Conservation (phyloP, 2,113 vertebrate genomes). For the Anolis carolinensis region DNA sequence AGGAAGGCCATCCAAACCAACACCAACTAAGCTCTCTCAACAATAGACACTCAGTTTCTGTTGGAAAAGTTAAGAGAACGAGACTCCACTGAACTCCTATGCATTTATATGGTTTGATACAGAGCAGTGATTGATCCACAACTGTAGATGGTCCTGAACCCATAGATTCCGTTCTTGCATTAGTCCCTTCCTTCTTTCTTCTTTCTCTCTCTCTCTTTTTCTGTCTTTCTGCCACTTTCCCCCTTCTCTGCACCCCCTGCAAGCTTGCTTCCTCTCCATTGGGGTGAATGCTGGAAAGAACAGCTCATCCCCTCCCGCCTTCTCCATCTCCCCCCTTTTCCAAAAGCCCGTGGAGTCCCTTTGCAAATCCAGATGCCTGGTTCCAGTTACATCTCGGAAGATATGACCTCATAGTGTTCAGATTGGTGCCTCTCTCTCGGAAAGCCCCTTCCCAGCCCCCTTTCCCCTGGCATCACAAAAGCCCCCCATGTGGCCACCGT, state of each 20-base stretch:
- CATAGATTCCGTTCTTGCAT: too few species aligned
- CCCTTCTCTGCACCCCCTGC: neutral
- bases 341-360: constrained; percentile 56
- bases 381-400: constrained; percentile 65
- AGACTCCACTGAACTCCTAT: too few species aligned
- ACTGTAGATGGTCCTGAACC: too few species aligned
- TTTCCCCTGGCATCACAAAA: neutral
- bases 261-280: constrained; percentile 37
- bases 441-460: constrained; percentile 32
- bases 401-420: constrained; percentile 69
- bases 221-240: neutral
- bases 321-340: constrained; percentile 53
- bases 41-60: too few species aligned
- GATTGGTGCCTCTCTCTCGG: constrained; percentile 53
- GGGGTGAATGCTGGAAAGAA: constrained; percentile 53
- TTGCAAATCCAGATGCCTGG: constrained; percentile 65
- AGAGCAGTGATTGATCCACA: too few species aligned
- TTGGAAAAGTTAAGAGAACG: too few species aligned
- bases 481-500: neutral
- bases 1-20: too few species aligned
- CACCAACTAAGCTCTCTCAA: too few species aligned
- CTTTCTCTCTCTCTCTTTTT: too few species aligned
- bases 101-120: too few species aligned
- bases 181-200: too few species aligned
- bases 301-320: constrained; percentile 49